Percentiles rank a stretch among this genome's conserved stretches.
phyloP scores from a whole-genome alignment of 1,140 invertebrate species.

The Diorhabda sublineata region DNA sequence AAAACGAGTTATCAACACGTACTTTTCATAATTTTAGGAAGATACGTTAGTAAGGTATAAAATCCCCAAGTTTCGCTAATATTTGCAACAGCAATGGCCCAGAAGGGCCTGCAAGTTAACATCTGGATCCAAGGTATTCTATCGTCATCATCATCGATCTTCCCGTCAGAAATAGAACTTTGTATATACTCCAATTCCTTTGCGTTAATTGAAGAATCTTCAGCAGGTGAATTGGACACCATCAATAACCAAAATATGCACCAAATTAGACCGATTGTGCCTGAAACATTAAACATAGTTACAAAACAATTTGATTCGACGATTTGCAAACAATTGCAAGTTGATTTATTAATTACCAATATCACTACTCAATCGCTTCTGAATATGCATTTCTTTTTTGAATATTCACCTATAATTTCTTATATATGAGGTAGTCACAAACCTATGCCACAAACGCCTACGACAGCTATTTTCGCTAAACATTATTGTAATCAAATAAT shows the following conservation, averaged over 20 bases:
- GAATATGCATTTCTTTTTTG: no score
- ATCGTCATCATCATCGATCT: constrained; percentile 49
- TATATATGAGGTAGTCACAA: no score
- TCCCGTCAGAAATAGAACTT: constrained; percentile 36
- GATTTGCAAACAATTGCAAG: no score
- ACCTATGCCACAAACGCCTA: no score
- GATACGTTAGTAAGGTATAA: constrained; percentile 82
- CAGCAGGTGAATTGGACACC: constrained; percentile 70
- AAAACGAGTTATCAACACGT: constrained; percentile 2
- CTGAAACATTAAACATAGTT: constrained; percentile 43
- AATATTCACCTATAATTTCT: no score
- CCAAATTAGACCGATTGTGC: constrained; percentile 66
- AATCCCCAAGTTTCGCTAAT: constrained; percentile 88
- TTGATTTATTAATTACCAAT: no score
- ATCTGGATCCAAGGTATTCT: constrained; percentile 77
- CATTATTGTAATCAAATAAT: no score
- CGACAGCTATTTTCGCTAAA: no score
- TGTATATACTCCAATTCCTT: constrained; percentile 77
- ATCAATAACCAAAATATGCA: constrained; percentile 65
- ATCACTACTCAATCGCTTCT: no score
- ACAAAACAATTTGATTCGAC: no score
- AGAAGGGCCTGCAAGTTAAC: constrained; percentile 77
- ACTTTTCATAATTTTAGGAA: constrained; percentile 87
- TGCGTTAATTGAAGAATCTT: constrained; percentile 69
- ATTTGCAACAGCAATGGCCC: constrained; percentile 78